Conservation (phyloP, 2,113 vertebrate species). For the Sorex araneus region DNA sequence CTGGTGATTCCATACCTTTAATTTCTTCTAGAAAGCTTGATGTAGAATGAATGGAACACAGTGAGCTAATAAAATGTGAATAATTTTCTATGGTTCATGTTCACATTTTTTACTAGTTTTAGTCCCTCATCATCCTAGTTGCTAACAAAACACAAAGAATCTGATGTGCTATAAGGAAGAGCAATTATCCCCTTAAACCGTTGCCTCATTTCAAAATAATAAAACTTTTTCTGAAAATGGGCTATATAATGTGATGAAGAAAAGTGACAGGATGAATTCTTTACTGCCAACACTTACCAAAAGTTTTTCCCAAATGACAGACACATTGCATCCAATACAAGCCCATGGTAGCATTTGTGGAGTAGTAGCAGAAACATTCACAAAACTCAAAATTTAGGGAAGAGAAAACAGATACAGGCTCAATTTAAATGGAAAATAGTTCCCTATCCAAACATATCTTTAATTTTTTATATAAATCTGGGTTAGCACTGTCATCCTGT, state of each 20-base stretch:
- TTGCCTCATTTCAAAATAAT: conserved; percentile 8
- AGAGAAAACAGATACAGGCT: neutral
- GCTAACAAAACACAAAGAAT: too few relatives aligned
- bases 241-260: neutral
- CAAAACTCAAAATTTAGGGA: neutral
- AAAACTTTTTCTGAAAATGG: conserved; percentile 48
- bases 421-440: neutral
- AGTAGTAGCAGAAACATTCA: conserved; percentile 25
- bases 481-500: too few relatives aligned
- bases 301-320: conserved; percentile 41
- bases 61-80: neutral
- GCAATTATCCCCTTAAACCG: neutral
- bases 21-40: neutral
- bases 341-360: too few relatives aligned
- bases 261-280: conserved; percentile 57
- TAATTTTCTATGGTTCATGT: neutral
- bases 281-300: conserved; percentile 18
- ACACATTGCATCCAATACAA: neutral
- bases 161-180: neutral
- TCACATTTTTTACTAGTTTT: neutral
- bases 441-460: neutral
- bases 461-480: conserved; percentile 12
- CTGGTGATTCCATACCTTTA: conserved; percentile 8
- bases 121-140: too few relatives aligned
- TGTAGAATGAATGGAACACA: neutral